Evolutionary conservation across 2,888 invertebrate species (phyloP).

Genomic region (Lamproptera curius): DNA sequence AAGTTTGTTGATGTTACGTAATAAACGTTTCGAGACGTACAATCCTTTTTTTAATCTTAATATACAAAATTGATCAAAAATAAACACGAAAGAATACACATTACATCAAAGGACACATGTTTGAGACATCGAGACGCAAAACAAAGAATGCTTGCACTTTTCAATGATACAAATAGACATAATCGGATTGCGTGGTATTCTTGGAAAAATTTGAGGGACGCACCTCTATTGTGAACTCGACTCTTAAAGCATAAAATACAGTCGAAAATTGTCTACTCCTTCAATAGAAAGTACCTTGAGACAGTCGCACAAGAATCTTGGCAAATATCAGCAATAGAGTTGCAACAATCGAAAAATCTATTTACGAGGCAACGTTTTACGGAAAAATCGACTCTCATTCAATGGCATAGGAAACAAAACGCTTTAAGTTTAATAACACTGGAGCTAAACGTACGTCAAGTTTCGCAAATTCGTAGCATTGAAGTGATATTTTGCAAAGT

Average conservation of each 20-base stretch:
- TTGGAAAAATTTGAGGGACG: slow-evolving; percentile 4
- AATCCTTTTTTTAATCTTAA: too few relatives aligned
- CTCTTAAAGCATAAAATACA: too few relatives aligned
- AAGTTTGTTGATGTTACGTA: too few relatives aligned
- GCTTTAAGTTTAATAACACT: too few relatives aligned
- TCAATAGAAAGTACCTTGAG: slow-evolving; percentile 20
- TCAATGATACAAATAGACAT: not conserved
- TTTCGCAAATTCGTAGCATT: slow-evolving; percentile 5
- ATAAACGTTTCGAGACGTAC: too few relatives aligned
- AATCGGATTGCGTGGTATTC: slow-evolving; percentile 1
- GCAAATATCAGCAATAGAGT: slow-evolving; percentile 15
- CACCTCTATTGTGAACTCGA: not conserved
- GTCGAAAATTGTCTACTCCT: slow-evolving; percentile 10
- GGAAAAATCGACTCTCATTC: slow-evolving; percentile 11
- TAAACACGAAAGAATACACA: too few relatives aligned
- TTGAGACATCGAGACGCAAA: too few relatives aligned
- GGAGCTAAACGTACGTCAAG: too few relatives aligned
- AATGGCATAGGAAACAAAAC: not conserved
- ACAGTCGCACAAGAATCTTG: slow-evolving; percentile 15
- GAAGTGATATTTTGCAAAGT: slow-evolving; percentile 9
- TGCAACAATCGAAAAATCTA: slow-evolving; percentile 4
- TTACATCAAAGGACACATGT: too few relatives aligned
- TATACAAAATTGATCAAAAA: too few relatives aligned
- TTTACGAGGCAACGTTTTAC: not conserved
- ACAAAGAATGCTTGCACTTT: not conserved